A percentile compares a stretch with the other conserved stretches of the same genome.
These are phyloP conservation scores for Atopsyche davidsoni DNA, from an alignment of 1,140 invertebrate genomes.

Conservation along the genomic window DNA sequence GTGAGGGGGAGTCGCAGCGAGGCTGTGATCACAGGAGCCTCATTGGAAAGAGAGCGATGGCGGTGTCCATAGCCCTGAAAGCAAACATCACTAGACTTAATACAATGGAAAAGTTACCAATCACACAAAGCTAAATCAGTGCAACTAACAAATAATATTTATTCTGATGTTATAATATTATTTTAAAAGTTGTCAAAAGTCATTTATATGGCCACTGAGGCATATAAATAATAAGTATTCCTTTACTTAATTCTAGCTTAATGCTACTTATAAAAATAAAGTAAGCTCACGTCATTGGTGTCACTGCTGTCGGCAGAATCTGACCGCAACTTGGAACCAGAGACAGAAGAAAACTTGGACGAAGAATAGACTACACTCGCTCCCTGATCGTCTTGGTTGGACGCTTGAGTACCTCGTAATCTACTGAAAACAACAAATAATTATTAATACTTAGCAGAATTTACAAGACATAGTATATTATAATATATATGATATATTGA, in stretches of 20 bases:
- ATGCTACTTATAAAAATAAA: too few relatives aligned
- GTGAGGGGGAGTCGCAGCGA: slow-evolving; percentile 66
- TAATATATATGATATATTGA: slow-evolving; percentile 7
- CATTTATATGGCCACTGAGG: too few relatives aligned
- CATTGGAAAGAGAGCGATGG: slow-evolving; percentile 36
- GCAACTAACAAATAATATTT: too few relatives aligned
- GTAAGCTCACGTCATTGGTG: slow-evolving; percentile 29
- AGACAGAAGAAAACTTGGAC: slow-evolving; percentile 19
- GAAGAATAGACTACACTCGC: slow-evolving; percentile 26
- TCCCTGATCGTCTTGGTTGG: slow-evolving; percentile 21
- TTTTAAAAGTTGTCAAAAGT: too few relatives aligned
- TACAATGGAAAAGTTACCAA: slow-evolving; percentile 1
- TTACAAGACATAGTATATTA: neutral
- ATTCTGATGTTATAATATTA: too few relatives aligned
- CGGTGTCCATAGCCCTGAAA: slow-evolving; percentile 20
- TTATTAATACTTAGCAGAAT: slow-evolving; percentile 5
- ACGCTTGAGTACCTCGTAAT: slow-evolving; percentile 24
- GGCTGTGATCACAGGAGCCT: slow-evolving; percentile 65
- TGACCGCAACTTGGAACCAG: slow-evolving; percentile 22
- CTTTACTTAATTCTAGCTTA: too few relatives aligned
- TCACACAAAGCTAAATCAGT: too few relatives aligned
- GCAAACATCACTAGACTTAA: too few relatives aligned
- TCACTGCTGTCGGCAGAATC: slow-evolving; percentile 29
- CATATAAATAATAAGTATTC: too few relatives aligned
- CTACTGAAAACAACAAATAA: slow-evolving; percentile 12